Evolutionary conservation across 1,140 invertebrate species (phyloP), one percentile per base, ranked within the genome.

Genomic region (Heliothis virescens): DNA sequence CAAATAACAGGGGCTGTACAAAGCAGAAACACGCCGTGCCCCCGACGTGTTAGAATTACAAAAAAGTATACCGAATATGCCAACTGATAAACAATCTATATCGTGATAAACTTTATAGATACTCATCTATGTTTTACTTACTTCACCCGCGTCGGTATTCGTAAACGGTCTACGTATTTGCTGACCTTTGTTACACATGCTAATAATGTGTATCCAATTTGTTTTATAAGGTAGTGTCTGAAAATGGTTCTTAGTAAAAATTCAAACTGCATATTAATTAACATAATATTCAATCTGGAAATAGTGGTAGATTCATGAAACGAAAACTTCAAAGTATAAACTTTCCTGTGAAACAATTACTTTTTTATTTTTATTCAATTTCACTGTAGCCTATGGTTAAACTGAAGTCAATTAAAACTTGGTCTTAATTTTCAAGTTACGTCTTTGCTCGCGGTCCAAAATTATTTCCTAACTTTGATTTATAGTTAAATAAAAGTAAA

Each of bases 31-130:
- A 89, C 81, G 88, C 89, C 87, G 86, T 86, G 89, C 82, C 86
- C 85, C 84, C 87, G 89, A 91, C 91, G 91, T 92, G 89, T 91
- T 85, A 86, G 89, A 92, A 91, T 92, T 93, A 92, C 89, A 92
- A 94, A 94, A 92, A 91, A 89, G 86, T 79, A 87, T 65, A 85
- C 79, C 34, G 78, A 86, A 89, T 87, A 89, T 90, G 82, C 79
- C 82, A 83, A 86, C 79, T 86, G 89, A 92, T 91, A 92, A 89
- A 89, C 87, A 90, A 91, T 89, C 86, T 85, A 85, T 87, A 91
- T 87, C 84, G 74, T 57, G 85, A 86, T 86, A 85, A 41, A 81
- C 53, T 63, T 48, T 53, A 59, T 18, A 57, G 75, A 76, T 76
- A 65, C 48, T 5, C 21, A 69, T 78, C 75, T 48, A 69, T 50